Evolutionary conservation across 2,888 invertebrate genomes (phyloP), one percentile per base, ranked within the genome.

Genomic region (Labia minor): DNA sequence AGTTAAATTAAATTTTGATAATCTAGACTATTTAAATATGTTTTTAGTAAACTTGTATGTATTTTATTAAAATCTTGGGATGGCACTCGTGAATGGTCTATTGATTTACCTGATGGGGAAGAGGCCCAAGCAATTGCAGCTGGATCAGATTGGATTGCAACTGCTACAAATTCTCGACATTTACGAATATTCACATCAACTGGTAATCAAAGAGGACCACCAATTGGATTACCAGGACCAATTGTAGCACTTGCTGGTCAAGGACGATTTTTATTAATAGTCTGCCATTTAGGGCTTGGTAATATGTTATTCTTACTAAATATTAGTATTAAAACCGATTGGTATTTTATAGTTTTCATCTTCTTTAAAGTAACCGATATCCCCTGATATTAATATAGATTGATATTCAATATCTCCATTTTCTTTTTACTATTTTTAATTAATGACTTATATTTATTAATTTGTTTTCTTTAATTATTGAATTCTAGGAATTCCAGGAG

Each of bases 151-250:
- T 82, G 94, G 73, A 83, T 95, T 21, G 95, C 90, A 0, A 85
- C 87, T 66, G 90, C 88, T 1, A 94, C 94, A 0, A 84, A 83
- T 72, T 82, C 82, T 66, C 81, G 92, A 19, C 83, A 88, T 71
- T 77, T 98, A 64, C 80, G 96, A n/a, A 78, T 97, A 2, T 95
- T 89, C 77, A 89, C 90, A 3, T 81, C 90, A 11, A 86, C 88
- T 78, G 98, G 98, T 63, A 87, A 91, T 0, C 97, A 98, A 79
- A 83, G 88, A 73, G 49, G 49, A 49, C 89, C 90, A 73, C 78
- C 89, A 8, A 78, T 92, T 65, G 83, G 85, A 0, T 76, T 91
- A 64, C 86, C 90, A 0, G 92, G 93, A 0, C 84, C 87, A 3
- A 79, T 89, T 16, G 84, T 94, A 2, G 81, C 86, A 21, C 79